Percentiles rank a stretch among this genome's conserved stretches.
Conservation (phyloP, 2,888 invertebrate genomes). For the Drosophila mercatorum region DNA sequence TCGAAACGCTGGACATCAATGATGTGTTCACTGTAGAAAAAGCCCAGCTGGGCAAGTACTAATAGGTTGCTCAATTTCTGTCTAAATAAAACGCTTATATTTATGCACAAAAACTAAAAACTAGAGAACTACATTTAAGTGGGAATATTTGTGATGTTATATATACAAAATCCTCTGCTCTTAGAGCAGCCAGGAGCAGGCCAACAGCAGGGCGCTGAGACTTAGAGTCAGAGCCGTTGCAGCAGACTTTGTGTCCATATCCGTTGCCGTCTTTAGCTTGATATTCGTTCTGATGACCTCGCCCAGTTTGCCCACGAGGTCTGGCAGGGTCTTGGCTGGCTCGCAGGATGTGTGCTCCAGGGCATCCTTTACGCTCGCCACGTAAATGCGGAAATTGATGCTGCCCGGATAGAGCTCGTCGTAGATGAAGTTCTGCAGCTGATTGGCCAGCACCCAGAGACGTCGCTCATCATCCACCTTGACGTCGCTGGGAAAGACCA, state of each 20-base stretch:
- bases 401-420: constrained; percentile 87
- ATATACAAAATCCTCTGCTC: background rate
- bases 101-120: constrained; percentile 56
- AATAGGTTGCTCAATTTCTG: constrained; percentile 9
- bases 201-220: constrained; percentile 24
- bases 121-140: constrained; percentile 43
- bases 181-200: constrained; percentile 30
- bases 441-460: constrained; percentile 91
- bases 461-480: constrained; percentile 90
- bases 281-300: constrained; percentile 85
- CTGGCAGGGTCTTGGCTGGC: constrained; percentile 86
- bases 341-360: constrained; percentile 90
- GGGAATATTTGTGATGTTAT: constrained; percentile 11
- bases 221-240: constrained; percentile 6
- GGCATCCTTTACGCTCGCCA: constrained; percentile 88
- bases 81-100: constrained; percentile 56
- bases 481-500: constrained; percentile 92
- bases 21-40: constrained; percentile 64
- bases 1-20: constrained; percentile 77
- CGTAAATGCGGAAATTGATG: constrained; percentile 90
- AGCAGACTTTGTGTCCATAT: constrained; percentile 6
- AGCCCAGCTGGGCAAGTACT: constrained; percentile 44
- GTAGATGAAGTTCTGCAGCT: constrained; percentile 90
- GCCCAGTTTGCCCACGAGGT: constrained; percentile 86
- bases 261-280: constrained; percentile 18